phyloP scores from a whole-genome alignment of 2,797 vertebrate species.

The Anguilla pacifica region DNA sequence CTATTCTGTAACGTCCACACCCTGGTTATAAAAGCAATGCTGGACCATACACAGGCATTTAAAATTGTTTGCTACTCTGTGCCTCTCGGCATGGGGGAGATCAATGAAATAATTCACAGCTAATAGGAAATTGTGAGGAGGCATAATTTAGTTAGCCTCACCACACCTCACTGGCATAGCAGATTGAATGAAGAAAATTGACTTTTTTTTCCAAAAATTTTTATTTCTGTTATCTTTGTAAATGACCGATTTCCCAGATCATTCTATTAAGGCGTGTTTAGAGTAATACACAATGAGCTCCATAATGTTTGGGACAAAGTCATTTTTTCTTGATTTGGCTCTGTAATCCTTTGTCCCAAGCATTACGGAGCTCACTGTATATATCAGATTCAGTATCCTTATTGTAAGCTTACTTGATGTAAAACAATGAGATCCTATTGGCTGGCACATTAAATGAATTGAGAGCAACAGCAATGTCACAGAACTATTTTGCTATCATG shows the following conservation, averaged over 20 bases:
- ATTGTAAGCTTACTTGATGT: no score
- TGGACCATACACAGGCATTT: slow-evolving; percentile 52
- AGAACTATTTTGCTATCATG: background rate
- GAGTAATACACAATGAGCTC: no score
- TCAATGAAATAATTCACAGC: slow-evolving; percentile 59
- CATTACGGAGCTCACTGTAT: no score
- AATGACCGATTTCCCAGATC: background rate
- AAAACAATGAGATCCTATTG: background rate
- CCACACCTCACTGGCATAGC: slow-evolving; percentile 41
- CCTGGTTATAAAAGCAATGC: slow-evolving; percentile 43
- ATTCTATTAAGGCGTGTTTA: background rate
- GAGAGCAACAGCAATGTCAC: background rate
- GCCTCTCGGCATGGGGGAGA: slow-evolving; percentile 57
- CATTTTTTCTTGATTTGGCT: no score
- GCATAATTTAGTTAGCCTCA: slow-evolving; percentile 63
- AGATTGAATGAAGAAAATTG: slow-evolving; percentile 44
- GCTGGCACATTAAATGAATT: background rate
- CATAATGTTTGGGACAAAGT: no score
- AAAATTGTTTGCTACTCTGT: slow-evolving; percentile 54
- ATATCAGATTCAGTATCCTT: no score
- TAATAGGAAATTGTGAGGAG: slow-evolving; percentile 61
- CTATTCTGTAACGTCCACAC: background rate
- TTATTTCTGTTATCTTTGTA: no score
- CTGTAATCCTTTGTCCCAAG: no score
- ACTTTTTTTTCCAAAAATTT: slow-evolving; percentile 19